Conservation (phyloP, 2,797 vertebrate species). For the Acanthopagrus latus region DNA sequence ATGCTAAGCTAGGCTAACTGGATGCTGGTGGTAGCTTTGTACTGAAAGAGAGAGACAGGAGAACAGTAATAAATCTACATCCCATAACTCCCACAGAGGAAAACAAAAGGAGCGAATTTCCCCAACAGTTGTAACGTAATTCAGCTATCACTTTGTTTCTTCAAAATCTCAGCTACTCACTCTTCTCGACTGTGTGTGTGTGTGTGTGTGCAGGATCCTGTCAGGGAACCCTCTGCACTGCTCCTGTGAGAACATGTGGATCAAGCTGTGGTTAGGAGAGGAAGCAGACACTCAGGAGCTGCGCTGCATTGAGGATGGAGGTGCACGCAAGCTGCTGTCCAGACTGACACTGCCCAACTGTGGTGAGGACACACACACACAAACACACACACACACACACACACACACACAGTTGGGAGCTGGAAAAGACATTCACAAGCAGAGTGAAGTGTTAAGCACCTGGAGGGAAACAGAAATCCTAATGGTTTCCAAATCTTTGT, state of each 20-base stretch:
- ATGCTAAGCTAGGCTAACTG: not conserved
- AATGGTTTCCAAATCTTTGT: constrained; percentile 40
- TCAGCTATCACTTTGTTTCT: not conserved
- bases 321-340: constrained; percentile 87
- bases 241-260: constrained; percentile 97
- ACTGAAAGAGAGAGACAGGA: not conserved
- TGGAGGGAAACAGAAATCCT: constrained; percentile 38
- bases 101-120: not conserved
- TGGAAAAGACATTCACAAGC: constrained; percentile 45
- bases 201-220: constrained; percentile 85
- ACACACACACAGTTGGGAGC: constrained; percentile 10
- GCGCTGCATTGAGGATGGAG: constrained; percentile 91
- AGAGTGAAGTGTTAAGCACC: constrained; percentile 50
- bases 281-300: constrained; percentile 91
- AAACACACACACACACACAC: constrained; percentile 29
- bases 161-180: not conserved
- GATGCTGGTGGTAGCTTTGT: not conserved
- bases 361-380: constrained; percentile 85
- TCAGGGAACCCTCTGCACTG: constrained; percentile 94
- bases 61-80: not conserved
- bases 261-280: constrained; percentile 92
- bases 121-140: not conserved
- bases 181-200: constrained; percentile 36
- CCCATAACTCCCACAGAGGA: not conserved
- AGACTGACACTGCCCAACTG: constrained; percentile 90